These are phyloP conservation scores for Cryptophagus acutangulus DNA, from an alignment of 2,888 invertebrate genomes.

Conservation along the genomic window DNA sequence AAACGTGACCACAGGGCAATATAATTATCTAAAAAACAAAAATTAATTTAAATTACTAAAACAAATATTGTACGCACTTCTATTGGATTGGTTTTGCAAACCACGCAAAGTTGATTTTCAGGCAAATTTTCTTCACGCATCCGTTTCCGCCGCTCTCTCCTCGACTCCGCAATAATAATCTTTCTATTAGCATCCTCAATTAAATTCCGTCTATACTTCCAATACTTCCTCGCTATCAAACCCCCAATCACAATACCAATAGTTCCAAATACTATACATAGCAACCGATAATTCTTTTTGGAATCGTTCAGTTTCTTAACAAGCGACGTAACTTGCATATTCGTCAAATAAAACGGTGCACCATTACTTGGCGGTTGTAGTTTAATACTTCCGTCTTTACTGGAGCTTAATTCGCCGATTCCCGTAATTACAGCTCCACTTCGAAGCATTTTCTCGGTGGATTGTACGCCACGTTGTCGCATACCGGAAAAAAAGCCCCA, in stretches of 20 bases:
- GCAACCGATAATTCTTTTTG: constrained; percentile 59
- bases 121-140: constrained; percentile 60
- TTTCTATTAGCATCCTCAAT: constrained; percentile 56
- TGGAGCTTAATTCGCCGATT: constrained; percentile 69
- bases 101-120: constrained; percentile 70
- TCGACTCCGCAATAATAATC: constrained; percentile 59
- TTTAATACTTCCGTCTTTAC: constrained; percentile 59
- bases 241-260: constrained; percentile 53
- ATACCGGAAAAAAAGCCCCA: constrained; percentile 84
- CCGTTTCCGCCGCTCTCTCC: constrained; percentile 61
- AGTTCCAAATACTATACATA: constrained; percentile 54
- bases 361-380: constrained; percentile 70
- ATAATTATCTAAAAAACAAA: constrained; percentile 63
- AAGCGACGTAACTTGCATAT: constrained; percentile 69
- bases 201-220: constrained; percentile 51
- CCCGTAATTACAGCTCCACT: constrained; percentile 75
- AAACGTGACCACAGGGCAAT: constrained; percentile 86
- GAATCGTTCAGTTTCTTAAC: constrained; percentile 68
- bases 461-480: constrained; percentile 76
- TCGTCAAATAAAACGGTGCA: constrained; percentile 72
- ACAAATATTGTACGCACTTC: constrained; percentile 53
- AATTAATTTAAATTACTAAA: constrained; percentile 8
- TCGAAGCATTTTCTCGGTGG: constrained; percentile 80
- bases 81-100: constrained; percentile 80
- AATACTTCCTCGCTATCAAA: constrained; percentile 50